Conservation (phyloP, 1,140 invertebrate species). For the Epicauta chinensis region DNA sequence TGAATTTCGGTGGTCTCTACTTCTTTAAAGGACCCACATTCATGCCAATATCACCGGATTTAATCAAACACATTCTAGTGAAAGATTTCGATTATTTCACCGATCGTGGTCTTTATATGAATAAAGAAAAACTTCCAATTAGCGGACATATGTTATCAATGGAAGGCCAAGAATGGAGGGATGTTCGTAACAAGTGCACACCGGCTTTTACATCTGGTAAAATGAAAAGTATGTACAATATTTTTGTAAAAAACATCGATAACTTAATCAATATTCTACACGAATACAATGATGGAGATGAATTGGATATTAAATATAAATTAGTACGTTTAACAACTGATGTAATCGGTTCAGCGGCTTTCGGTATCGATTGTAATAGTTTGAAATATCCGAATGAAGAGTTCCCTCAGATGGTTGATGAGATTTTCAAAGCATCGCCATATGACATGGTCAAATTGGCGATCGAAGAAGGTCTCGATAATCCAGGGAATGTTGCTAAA, state of each 20-base stretch:
- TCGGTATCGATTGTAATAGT: conserved; percentile 47
- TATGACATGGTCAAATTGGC: conserved; percentile 26
- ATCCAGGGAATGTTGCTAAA: conserved; percentile 8
- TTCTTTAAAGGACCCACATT: conserved; percentile 16
- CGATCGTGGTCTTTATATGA: conserved; percentile 41
- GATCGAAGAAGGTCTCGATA: conserved; percentile 21
- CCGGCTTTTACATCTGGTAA: conserved; percentile 48
- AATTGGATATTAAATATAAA: conserved; percentile 11
- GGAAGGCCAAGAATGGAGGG: conserved; percentile 45
- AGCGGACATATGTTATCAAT: conserved; percentile 44
- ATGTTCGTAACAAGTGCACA: conserved; percentile 41
- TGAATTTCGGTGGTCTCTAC: conserved; percentile 19
- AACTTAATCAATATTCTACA: conserved; percentile 2
- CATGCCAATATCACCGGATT: conserved; percentile 43
- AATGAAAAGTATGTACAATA: conserved; percentile 44
- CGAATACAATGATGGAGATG: not conserved
- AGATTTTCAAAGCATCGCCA: conserved; percentile 4
- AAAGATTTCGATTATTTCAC: conserved; percentile 48
- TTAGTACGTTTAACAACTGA: conserved; percentile 14
- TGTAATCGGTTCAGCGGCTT: conserved; percentile 31
- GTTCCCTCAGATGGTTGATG: conserved; percentile 28
- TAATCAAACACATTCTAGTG: conserved; percentile 45
- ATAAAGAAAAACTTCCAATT: conserved; percentile 44
- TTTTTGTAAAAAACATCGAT: conserved; percentile 11
- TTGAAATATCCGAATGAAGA: conserved; percentile 40